Evolutionary conservation across 64 coral and sea anemone genomes (phyloP), one percentile per base, ranked within the genome.

Genomic region (Exaiptasia diaphana): DNA sequence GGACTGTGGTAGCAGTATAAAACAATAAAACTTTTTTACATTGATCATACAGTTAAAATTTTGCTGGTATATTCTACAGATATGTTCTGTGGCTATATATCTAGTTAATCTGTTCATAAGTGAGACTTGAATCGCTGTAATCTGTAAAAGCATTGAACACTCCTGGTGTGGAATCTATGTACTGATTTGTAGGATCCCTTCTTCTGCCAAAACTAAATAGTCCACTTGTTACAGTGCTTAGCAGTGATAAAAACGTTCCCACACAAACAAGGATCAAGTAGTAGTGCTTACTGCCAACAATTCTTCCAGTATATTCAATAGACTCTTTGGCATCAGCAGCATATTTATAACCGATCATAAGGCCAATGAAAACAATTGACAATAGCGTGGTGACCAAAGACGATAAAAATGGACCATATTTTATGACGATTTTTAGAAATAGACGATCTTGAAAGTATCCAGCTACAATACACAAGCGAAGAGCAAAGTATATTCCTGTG

Each of bases 61-160:
- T n/a, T n/a, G n/a, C n/a, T n/a, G n/a, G n/a, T n/a, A n/a, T n/a
- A n/a, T n/a, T n/a, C n/a, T n/a, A n/a, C n/a, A n/a, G n/a, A n/a
- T n/a, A n/a, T n/a, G n/a, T n/a, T n/a, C n/a, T n/a, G n/a, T n/a
- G n/a, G n/a, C n/a, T n/a, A n/a, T n/a, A n/a, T 25, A 7, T 27
- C 44, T 49, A 73, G 39, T 73, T 73, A 14, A 73, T 73, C 14
- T 73, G 38, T 11, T 73, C 69, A 46, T 73, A 73, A 32, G 5
- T 46, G 43, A 23, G 11, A 4, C 18, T 27, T 29, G 18, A 12
- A 4, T 42, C 44, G 38, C 41, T 27, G 39, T 73, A 73, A 4
- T 73, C 69, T 25, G 39, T 73, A 23, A 73, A 73, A 46, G 12
- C 10, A 32, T 9, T 42, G 22, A 73, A 73, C 69, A 73, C 14